Conservation (phyloP, 2,888 invertebrate genomes). For the Erebia palarica region DNA sequence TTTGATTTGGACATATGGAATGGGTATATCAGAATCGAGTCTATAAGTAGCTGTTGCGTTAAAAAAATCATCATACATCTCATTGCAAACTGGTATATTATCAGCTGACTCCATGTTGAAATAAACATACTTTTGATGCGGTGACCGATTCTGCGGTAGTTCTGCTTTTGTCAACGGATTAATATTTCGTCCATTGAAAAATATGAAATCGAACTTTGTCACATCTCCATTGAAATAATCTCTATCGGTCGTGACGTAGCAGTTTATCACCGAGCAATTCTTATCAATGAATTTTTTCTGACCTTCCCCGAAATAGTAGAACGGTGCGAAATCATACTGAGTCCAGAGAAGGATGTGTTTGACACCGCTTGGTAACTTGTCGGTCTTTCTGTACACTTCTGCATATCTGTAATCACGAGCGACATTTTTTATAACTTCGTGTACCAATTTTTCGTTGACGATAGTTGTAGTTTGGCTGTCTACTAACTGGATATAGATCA, state of each 20-base stretch:
- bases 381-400: constrained; percentile 59
- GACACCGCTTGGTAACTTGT: constrained; percentile 53
- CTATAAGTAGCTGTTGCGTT: constrained; percentile 74
- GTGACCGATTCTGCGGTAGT: constrained; percentile 55
- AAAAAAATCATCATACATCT: constrained; percentile 63
- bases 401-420: constrained; percentile 59
- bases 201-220: constrained; percentile 63
- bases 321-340: constrained; percentile 53
- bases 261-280: constrained; percentile 64
- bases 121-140: constrained; percentile 67
- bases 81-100: constrained; percentile 61
- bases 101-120: constrained; percentile 70
- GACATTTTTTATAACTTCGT: constrained; percentile 61
- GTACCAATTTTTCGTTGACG: constrained; percentile 49
- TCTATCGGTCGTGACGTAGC: constrained; percentile 61
- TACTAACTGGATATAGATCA: constrained; percentile 55
- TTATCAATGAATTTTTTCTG: constrained; percentile 61
- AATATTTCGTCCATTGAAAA: constrained; percentile 66
- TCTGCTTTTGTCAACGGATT: constrained; percentile 32
- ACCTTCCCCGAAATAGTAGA: constrained; percentile 57
- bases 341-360: constrained; percentile 72
- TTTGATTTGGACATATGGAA: constrained; percentile 60
- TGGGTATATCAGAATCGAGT: constrained; percentile 68
- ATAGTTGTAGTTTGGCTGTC: constrained; percentile 41
- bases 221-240: constrained; percentile 54